Conservation (phyloP, 2,113 vertebrate species). For the Trichomycterus rosablanca region DNA sequence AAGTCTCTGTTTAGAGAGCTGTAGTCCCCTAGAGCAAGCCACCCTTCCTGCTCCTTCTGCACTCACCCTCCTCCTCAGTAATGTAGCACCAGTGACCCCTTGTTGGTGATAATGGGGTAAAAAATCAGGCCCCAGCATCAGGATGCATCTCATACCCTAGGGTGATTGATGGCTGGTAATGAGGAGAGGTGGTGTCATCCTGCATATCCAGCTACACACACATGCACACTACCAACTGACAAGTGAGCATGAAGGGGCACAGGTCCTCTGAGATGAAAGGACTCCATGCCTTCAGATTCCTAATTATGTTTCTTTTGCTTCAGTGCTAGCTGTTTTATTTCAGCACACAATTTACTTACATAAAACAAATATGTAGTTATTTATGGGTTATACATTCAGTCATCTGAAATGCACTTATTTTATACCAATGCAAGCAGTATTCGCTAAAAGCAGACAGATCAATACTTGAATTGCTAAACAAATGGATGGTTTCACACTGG, state of each 20-base stretch:
- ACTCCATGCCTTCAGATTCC: slow-evolving; percentile 20
- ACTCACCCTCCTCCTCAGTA: slow-evolving; percentile 44
- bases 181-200: slow-evolving; percentile 62
- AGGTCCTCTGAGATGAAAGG: slow-evolving; percentile 47
- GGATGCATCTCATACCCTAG: slow-evolving; percentile 68
- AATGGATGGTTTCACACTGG: slow-evolving; percentile 52
- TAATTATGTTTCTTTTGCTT: slow-evolving; percentile 28
- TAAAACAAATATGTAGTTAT: slow-evolving; percentile 29
- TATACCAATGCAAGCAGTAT: slow-evolving; percentile 42
- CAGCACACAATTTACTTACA: too few species aligned
- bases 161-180: slow-evolving; percentile 63
- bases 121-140: slow-evolving; percentile 62
- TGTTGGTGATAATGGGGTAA: slow-evolving; percentile 69
- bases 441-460: slow-evolving; percentile 62
- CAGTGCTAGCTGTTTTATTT: neutral
- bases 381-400: slow-evolving; percentile 21
- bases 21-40: slow-evolving; percentile 54
- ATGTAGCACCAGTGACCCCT: slow-evolving; percentile 63
- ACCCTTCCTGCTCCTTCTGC: slow-evolving; percentile 47
- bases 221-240: slow-evolving; percentile 42
- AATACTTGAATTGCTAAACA: slow-evolving; percentile 67
- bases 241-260: slow-evolving; percentile 24
- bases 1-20: slow-evolving; percentile 46
- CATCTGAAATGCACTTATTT: slow-evolving; percentile 46
- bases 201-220: slow-evolving; percentile 38